Percentiles rank a stretch among this genome's conserved stretches.
Conservation (phyloP, 2,888 invertebrate species). For the Girardia tigrina region DNA sequence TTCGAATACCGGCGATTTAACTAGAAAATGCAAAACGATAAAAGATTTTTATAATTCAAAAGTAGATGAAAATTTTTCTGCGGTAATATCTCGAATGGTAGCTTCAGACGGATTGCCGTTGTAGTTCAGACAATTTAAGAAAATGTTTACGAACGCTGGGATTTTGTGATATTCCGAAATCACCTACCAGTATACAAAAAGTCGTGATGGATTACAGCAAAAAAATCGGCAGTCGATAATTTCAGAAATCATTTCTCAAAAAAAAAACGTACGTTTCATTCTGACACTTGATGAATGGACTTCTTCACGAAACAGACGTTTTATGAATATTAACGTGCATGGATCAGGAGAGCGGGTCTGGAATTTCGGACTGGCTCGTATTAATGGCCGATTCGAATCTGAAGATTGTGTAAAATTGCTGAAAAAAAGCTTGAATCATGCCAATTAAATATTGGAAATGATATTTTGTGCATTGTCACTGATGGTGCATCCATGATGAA, state of each 20-base stretch:
- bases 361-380: not conserved
- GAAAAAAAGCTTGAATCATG: not conserved
- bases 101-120: too few species aligned
- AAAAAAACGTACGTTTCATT: not conserved
- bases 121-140: too few species aligned
- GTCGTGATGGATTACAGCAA: not conserved
- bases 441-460: not conserved
- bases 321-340: constrained; percentile 10
- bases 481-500: not conserved
- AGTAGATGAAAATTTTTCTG: too few species aligned
- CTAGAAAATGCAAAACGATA: too few species aligned
- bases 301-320: not conserved
- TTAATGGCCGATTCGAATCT: not conserved
- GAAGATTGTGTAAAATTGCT: not conserved
- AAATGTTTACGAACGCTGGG: too few species aligned
- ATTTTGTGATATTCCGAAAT: too few species aligned
- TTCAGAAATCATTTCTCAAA: not conserved
- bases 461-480: not conserved
- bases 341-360: not conserved
- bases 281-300: not conserved
- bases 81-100: too few species aligned
- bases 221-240: not conserved
- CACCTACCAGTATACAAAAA: too few species aligned
- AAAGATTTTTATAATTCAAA: too few species aligned
- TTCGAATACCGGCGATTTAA: too few species aligned